Evolutionary conservation across 2,888 invertebrate species (phyloP).

Genomic region (Sclerodermus sp.): DNA sequence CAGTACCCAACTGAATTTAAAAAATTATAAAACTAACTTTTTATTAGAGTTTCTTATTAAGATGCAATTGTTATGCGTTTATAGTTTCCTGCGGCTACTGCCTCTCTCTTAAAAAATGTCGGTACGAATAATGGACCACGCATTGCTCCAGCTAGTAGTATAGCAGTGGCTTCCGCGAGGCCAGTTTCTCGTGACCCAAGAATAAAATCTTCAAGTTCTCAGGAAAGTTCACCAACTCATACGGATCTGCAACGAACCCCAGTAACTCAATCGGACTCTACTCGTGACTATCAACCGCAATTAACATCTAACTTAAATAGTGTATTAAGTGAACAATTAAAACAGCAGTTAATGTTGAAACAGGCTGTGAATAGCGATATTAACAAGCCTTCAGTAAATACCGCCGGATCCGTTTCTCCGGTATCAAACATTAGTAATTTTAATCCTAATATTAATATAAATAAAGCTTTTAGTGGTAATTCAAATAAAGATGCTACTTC

Average conservation of each 20-base stretch:
- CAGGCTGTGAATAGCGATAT: slow-evolving; percentile 47
- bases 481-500: slow-evolving; percentile 52
- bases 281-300: slow-evolving; percentile 35
- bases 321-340: slow-evolving; percentile 53
- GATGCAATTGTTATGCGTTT: slow-evolving; percentile 12
- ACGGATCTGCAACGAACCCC: slow-evolving; percentile 19
- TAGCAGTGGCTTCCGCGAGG: slow-evolving; percentile 59
- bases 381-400: slow-evolving; percentile 45
- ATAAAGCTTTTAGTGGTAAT: slow-evolving; percentile 49
- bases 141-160: slow-evolving; percentile 63
- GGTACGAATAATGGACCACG: slow-evolving; percentile 52
- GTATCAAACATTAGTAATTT: slow-evolving; percentile 46
- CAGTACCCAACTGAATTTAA: slow-evolving; percentile 34
- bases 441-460: slow-evolving; percentile 47
- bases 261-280: slow-evolving; percentile 31
- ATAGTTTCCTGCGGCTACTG: slow-evolving; percentile 47
- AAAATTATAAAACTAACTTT: no score
- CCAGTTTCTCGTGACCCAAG: slow-evolving; percentile 55
- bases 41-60: background rate
- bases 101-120: slow-evolving; percentile 45
- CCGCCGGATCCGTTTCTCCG: slow-evolving; percentile 40
- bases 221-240: slow-evolving; percentile 30
- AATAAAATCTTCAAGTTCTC: slow-evolving; percentile 34
- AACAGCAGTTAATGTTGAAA: slow-evolving; percentile 50
- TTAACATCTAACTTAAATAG: slow-evolving; percentile 40